Evolutionary conservation across 2,797 vertebrate species (phyloP).

Genomic region (Ibycter americanus): DNA sequence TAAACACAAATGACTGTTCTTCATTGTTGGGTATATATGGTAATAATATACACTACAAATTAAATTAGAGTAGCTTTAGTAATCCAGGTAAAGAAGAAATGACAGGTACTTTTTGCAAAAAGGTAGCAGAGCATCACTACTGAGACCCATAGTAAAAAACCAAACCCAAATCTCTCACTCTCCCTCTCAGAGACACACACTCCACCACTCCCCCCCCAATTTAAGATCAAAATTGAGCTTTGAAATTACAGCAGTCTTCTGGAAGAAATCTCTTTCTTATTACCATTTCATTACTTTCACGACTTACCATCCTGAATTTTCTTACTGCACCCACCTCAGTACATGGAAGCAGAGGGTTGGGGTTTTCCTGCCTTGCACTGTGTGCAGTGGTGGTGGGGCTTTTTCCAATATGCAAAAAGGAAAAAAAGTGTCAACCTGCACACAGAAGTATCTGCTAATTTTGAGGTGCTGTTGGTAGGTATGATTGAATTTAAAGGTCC

Average conservation of each 20-base stretch:
- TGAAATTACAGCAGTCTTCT: background rate
- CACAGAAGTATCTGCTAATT: background rate
- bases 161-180: background rate
- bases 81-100: background rate
- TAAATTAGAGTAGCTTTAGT: background rate
- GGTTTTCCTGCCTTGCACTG: background rate
- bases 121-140: background rate
- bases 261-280: background rate
- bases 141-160: background rate
- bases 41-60: background rate
- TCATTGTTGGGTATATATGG: background rate
- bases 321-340: background rate
- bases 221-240: background rate
- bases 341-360: background rate
- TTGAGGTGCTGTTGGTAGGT: background rate
- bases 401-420: background rate
- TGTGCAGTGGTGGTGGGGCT: fast-evolving
- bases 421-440: background rate
- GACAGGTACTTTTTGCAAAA: background rate
- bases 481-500: background rate
- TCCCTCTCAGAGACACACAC: background rate
- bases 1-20: background rate
- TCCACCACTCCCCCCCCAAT: background rate
- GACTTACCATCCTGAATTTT: background rate
- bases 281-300: background rate